Evolutionary conservation across 2,888 invertebrate genomes (phyloP).

Genomic region (Orthosia gothica): DNA sequence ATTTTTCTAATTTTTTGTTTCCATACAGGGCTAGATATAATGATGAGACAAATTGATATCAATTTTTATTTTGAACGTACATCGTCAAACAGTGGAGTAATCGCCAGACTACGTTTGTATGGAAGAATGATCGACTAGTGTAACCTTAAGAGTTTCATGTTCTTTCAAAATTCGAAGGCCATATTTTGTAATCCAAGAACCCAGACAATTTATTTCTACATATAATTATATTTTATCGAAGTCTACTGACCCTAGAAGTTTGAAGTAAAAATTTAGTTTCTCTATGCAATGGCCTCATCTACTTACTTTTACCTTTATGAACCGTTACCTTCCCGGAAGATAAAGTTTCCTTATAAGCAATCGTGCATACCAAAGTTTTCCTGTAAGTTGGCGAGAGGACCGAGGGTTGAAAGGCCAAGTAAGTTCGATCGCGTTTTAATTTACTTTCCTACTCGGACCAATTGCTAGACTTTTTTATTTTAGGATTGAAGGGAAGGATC

Average conservation of each 20-base stretch:
- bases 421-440: constrained; percentile 37
- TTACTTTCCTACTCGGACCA: constrained; percentile 18
- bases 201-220: too few relatives aligned
- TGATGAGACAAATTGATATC: too few relatives aligned
- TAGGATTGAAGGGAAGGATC: background rate
- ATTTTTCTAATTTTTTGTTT: too few relatives aligned
- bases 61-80: too few relatives aligned
- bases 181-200: too few relatives aligned
- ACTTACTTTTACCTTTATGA: constrained; percentile 1
- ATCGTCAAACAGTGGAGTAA: too few relatives aligned
- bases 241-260: background rate
- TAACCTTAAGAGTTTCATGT: too few relatives aligned
- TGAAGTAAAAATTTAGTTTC: background rate
- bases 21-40: too few relatives aligned
- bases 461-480: constrained; percentile 32
- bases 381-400: constrained; percentile 7
- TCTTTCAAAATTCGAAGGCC: too few relatives aligned
- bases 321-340: background rate
- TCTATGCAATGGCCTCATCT: background rate
- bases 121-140: too few relatives aligned
- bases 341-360: constrained; percentile 32
- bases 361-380: constrained; percentile 35
- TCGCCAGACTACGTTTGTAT: too few relatives aligned
- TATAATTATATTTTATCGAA: background rate
- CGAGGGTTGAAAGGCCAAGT: constrained; percentile 4